Base-by-base conservation (phyloP, 2,113 vertebrate genomes). In the Phasianus colchicus region DNA sequence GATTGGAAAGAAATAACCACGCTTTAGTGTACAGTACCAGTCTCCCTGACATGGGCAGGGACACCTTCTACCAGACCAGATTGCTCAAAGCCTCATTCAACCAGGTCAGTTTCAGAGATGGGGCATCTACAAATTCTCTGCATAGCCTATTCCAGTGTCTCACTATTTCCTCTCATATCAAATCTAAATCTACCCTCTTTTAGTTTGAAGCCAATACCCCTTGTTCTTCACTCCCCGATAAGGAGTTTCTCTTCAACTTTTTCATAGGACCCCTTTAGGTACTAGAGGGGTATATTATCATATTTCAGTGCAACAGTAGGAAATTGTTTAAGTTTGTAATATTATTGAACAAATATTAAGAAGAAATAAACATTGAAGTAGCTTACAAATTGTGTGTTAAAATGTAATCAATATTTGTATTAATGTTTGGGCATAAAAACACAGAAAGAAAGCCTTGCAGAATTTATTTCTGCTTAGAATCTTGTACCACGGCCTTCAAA, bases 381-480 rank as follows among this genome's bases (percentile, higher is more conserved):
- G 75, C 54, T 89, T 94, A 92, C 96, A 96, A 96, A 97, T 95
- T 93, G 60, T 83, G 77, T 92, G 64, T 88, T 96, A 95, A 97
- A 97, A 85, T 90, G 66, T 94, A 96, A 96, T 97, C 95, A 92
- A 96, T 98, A 95, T 89, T 96, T 97, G 66, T 72, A 93, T 95
- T 96, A 69, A 89, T 94, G 85, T 97, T 95, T 95, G 77, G 74
- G 45, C 73, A 96, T 83, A 86, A 88, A 96, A 94, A 88, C 90
- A 80, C 84, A 96, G 85, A 86, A 83, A 92, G 69, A 40, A 84
- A 88, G 78, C 69, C 70, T 90, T 80, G 36, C 71, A 89, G 71
- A 93, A 96, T 96, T 97, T 96, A 96, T 92, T 87, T 83, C 66
- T 82, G 57, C 84, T 90, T 96, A 96, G 91, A 65, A 94, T 81